Base-by-base conservation (phyloP, 1,140 invertebrate species). In the Babylonia areolata region DNA sequence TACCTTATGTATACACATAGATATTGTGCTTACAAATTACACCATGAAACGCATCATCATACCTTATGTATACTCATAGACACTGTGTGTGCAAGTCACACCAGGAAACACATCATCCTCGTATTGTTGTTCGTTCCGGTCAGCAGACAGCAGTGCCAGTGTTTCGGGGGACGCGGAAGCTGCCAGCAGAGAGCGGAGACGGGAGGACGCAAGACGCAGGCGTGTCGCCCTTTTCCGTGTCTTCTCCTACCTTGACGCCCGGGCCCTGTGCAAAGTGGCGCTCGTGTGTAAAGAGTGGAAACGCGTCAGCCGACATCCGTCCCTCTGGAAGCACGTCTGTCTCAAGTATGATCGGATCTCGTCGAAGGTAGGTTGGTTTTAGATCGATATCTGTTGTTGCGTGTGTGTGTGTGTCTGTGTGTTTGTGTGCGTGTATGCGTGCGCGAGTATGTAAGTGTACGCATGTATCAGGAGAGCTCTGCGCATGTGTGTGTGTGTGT, bases 281-380 rank as follows among this genome's bases (percentile, higher is more conserved):
- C 51, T 83, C 15, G 91, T 93, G 17, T 91, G 90, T 86, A 89
- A 88, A 51, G 89, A 91, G 79, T 93, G 92, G 92, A 86, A 88
- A 28, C 87, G 91, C 39, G 88, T 93, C 77, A 90, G 90, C 42
- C 83, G 90, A 75, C 90, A 92, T 64, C 90, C 92, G 64, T 86
- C 88, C 23, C 86, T 93, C 28, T 93, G 92, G 92, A 92, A 89
- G 89, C 73, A 86, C 28, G 88, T 93, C 31, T 51, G 69, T 11
- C 69, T 93, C 20, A 88, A 84, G 46, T 87, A 91, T 64, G 75
- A 85, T 39, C 78, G 85, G 31, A 90, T 91, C 64, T 91, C 91
- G 37, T 90, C 91, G n/a, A 79, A 90, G 86, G 92, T 93, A 87
- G 86, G 77, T 42, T n/a, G 40, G 12, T 33, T 40, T 9, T 69